Evolutionary conservation across 2,888 invertebrate genomes (phyloP).

Genomic region (Diaprepes abbreviatus): DNA sequence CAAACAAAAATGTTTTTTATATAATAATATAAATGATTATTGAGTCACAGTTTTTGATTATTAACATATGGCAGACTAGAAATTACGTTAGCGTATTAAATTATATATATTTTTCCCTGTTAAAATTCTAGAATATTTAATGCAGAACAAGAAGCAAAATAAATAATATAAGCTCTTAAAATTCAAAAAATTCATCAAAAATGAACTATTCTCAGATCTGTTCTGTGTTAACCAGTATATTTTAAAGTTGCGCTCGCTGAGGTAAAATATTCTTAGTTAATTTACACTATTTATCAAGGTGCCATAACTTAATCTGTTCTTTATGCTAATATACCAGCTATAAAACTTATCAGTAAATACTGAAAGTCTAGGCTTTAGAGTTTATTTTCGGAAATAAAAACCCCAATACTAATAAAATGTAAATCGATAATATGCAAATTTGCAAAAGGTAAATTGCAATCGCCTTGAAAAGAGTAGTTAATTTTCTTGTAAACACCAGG

Average conservation of each 20-base stretch:
- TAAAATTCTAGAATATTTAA: no score
- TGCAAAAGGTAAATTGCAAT: constrained; percentile 7
- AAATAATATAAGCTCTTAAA: neutral
- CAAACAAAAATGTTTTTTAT: no score
- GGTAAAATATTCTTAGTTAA: neutral
- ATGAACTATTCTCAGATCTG: no score
- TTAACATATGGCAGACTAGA: no score
- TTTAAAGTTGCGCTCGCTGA: neutral
- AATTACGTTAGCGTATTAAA: no score
- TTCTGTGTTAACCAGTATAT: no score
- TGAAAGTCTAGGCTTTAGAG: neutral
- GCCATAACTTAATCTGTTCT: neutral
- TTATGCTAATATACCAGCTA: neutral
- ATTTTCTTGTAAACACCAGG: constrained; percentile 1
- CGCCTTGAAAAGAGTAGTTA: neutral
- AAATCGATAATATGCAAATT: constrained; percentile 17
- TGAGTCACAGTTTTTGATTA: no score
- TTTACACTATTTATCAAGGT: neutral
- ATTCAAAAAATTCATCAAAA: no score
- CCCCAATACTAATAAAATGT: constrained; percentile 3
- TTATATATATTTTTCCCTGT: no score
- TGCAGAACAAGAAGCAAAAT: no score
- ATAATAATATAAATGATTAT: no score
- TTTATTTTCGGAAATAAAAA: constrained; percentile 6
- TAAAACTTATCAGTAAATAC: neutral